These are phyloP conservation scores for Volucella zonaria DNA, from an alignment of 2,888 invertebrate genomes.

Conservation along the genomic window DNA sequence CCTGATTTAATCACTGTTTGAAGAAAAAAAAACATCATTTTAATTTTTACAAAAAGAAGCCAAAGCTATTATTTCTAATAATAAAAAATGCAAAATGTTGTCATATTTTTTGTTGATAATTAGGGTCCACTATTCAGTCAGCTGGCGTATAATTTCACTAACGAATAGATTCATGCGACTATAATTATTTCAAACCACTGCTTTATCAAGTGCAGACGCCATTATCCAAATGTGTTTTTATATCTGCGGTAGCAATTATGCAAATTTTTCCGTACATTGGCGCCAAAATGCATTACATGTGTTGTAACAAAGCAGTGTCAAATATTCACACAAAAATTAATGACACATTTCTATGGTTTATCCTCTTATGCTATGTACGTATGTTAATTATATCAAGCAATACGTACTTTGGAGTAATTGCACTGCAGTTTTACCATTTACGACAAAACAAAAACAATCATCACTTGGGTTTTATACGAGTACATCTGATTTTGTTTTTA, in stretches of 20 bases:
- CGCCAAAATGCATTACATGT: slow-evolving; percentile 27
- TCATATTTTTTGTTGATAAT: slow-evolving; percentile 22
- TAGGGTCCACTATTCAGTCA: slow-evolving; percentile 48
- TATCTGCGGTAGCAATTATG: slow-evolving; percentile 57
- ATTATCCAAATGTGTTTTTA: slow-evolving; percentile 52
- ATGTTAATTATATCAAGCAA: slow-evolving; percentile 39
- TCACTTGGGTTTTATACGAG: not conserved
- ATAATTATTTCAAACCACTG: slow-evolving; percentile 55
- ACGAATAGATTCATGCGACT: slow-evolving; percentile 49
- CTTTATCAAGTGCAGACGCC: slow-evolving; percentile 53
- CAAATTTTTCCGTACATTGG: slow-evolving; percentile 55
- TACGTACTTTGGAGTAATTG: slow-evolving; percentile 21
- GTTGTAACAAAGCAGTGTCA: slow-evolving; percentile 32
- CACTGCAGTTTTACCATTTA: slow-evolving; percentile 13
- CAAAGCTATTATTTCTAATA: too few relatives aligned
- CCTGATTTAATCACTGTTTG: too few relatives aligned
- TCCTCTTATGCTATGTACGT: slow-evolving; percentile 22
- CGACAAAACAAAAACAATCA: not conserved
- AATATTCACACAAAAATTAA: slow-evolving; percentile 54
- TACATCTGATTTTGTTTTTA: not conserved
- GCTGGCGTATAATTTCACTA: slow-evolving; percentile 27
- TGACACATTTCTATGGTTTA: slow-evolving; percentile 32
- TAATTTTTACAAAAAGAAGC: not conserved
- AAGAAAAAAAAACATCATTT: too few relatives aligned
- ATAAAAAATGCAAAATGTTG: slow-evolving; percentile 14